A percentile compares a stretch with the other conserved stretches of the same genome.
Evolutionary conservation across 2,113 vertebrate genomes (phyloP).

Genomic region (Sitta europaea): DNA sequence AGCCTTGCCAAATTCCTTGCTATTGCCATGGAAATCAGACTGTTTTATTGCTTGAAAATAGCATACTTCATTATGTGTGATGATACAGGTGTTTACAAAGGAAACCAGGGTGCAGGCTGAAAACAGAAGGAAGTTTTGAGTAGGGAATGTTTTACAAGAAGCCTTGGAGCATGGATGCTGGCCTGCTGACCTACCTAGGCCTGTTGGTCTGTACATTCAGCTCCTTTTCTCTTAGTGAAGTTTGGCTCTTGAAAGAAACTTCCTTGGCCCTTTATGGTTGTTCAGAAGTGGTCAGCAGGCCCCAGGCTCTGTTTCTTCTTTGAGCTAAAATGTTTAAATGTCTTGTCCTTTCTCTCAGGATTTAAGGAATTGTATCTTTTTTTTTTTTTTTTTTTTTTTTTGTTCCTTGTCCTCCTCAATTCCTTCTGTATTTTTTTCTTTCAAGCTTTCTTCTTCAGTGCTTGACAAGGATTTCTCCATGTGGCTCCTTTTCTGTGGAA

Average conservation of each 20-base stretch:
- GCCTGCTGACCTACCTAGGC: rapidly evolving
- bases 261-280: neutral
- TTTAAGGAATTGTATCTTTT: neutral
- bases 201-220: rapidly evolving
- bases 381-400: too few relatives aligned
- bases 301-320: neutral
- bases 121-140: neutral
- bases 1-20: neutral
- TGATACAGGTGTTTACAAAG: neutral
- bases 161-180: rapidly evolving
- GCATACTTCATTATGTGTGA: neutral
- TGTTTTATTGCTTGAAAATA: neutral
- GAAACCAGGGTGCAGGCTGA: neutral
- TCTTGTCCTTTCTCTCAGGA: neutral
- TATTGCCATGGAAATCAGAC: neutral
- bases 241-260: neutral
- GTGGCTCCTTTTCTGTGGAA: neutral
- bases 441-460: neutral
- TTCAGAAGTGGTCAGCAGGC: neutral
- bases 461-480: neutral
- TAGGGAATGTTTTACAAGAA: neutral
- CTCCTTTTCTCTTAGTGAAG: neutral
- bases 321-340: neutral
- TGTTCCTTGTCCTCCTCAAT: neutral
- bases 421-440: neutral